A percentile compares a stretch with the other conserved stretches of the same genome.
These are phyloP conservation scores for Pseudachorutes palmiensis DNA, from an alignment of 1,140 invertebrate genomes.

Conservation along the genomic window DNA sequence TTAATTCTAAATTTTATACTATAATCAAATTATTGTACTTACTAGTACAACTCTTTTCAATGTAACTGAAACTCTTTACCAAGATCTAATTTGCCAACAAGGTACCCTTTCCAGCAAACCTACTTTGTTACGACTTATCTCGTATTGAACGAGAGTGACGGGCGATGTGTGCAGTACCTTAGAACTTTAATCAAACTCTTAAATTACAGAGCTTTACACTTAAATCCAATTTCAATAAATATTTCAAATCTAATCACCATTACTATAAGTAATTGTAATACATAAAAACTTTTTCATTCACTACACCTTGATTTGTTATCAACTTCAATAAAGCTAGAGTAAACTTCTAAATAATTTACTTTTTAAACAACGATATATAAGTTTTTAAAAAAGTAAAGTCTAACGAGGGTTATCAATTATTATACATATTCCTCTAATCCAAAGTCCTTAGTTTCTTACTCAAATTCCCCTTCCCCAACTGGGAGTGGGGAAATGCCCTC, in stretches of 20 bases:
- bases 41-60: slow-evolving; percentile 43
- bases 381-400: slow-evolving; percentile 47
- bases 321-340: slow-evolving; percentile 46
- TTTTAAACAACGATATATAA: slow-evolving; percentile 51
- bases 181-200: slow-evolving; percentile 45
- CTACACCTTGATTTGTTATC: slow-evolving; percentile 54
- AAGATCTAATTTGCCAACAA: slow-evolving; percentile 51
- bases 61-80: slow-evolving; percentile 51
- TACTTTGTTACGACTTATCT: slow-evolving; percentile 67
- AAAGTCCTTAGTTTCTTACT: too few species aligned
- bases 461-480: too few species aligned
- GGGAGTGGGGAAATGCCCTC: too few species aligned
- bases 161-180: slow-evolving; percentile 58
- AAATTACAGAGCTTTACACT: slow-evolving; percentile 44
- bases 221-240: slow-evolving; percentile 48
- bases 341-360: slow-evolving; percentile 48
- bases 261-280: slow-evolving; percentile 44
- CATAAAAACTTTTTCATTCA: slow-evolving; percentile 47
- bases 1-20: slow-evolving; percentile 40
- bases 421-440: slow-evolving; percentile 52
- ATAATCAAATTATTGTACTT: slow-evolving; percentile 40
- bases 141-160: slow-evolving; percentile 54
- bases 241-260: slow-evolving; percentile 40
- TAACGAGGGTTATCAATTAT: slow-evolving; percentile 52
- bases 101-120: slow-evolving; percentile 57